Conservation (phyloP, 2,113 vertebrate genomes). For the Uria lomvia region DNA sequence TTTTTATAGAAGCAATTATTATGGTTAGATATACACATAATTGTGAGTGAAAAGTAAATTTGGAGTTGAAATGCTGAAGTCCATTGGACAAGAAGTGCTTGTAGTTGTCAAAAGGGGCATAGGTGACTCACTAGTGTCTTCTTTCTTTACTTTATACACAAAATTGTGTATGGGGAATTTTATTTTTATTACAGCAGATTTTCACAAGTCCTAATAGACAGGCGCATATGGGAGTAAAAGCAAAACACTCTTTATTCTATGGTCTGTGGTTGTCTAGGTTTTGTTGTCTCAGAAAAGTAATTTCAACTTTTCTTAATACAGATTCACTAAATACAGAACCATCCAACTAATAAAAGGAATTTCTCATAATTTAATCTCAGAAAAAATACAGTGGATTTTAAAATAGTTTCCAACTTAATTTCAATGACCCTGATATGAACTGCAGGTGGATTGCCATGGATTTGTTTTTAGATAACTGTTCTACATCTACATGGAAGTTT, state of each 20-base stretch:
- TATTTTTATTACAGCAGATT: background rate
- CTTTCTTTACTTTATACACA: background rate
- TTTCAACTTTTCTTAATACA: background rate
- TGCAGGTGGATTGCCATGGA: background rate
- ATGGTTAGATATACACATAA: background rate
- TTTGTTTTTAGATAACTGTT: background rate
- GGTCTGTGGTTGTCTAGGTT: background rate
- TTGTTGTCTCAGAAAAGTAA: background rate
- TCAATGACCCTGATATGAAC: background rate
- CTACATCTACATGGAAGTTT: background rate
- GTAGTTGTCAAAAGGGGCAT: background rate
- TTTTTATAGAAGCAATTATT: background rate
- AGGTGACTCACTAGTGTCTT: background rate
- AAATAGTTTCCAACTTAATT: background rate
- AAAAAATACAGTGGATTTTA: background rate
- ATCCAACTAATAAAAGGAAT: background rate
- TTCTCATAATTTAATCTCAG: background rate
- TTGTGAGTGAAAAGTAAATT: background rate
- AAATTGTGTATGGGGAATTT: background rate
- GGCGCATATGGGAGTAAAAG: background rate
- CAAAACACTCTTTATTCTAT: background rate
- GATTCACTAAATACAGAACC: background rate
- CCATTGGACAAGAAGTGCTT: background rate
- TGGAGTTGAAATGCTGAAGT: background rate
- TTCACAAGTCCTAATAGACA: background rate